phyloP scores from a whole-genome alignment of 2,113 vertebrate species.

The Ameiurus melas region DNA sequence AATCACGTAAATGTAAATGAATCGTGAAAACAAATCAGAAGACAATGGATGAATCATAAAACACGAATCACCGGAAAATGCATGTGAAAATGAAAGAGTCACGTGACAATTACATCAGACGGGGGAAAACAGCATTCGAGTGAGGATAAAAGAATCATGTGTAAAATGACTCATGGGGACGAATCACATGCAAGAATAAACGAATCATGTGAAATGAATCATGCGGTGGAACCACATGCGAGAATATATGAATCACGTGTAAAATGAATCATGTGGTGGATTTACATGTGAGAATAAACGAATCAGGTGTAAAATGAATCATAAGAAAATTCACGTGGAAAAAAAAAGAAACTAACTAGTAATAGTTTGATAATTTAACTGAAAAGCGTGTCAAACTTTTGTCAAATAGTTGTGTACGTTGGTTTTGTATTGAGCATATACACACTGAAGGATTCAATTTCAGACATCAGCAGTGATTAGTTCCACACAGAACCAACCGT shows the following conservation, averaged over 20 bases:
- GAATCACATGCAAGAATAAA: neutral
- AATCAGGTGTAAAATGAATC: neutral
- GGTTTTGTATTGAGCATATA: too few species aligned
- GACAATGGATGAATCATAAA: neutral
- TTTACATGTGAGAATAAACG: neutral
- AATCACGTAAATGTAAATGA: neutral
- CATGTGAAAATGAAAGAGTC: neutral
- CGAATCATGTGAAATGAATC: neutral
- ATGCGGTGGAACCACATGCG: neutral
- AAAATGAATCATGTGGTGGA: neutral
- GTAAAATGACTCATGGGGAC: neutral
- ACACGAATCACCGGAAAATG: neutral
- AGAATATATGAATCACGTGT: neutral
- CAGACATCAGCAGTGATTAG: neutral
- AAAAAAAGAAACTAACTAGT: neutral
- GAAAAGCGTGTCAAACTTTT: neutral
- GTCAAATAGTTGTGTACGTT: neutral
- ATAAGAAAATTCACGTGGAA: neutral
- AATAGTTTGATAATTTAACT: neutral
- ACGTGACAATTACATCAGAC: neutral
- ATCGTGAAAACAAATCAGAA: neutral
- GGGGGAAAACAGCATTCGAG: too few species aligned
- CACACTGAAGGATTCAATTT: too few species aligned
- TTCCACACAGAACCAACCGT: neutral
- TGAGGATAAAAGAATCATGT: neutral